Base-by-base conservation (phyloP, 1,140 invertebrate species). In the Chymomyza costata region DNA sequence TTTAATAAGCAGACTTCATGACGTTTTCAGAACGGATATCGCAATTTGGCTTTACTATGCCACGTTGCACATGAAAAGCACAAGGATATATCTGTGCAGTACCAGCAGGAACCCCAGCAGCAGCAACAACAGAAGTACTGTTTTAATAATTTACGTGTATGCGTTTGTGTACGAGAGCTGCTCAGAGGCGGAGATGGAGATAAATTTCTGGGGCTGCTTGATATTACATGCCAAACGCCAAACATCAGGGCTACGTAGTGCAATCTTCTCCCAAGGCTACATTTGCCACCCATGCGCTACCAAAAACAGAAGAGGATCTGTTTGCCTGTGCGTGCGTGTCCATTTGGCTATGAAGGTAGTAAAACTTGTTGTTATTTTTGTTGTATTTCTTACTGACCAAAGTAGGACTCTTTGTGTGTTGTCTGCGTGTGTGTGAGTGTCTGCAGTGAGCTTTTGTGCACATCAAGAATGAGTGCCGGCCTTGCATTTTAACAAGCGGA, bases 1-100 rank as follows among this genome's bases (percentile, higher is more conserved):
- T 78, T 78, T 80, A 78, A 78, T 73, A 78, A 73, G 73, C 73
- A 57, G 73, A 58, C 71, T 78, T 78, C 73, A 67, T 69, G 73
- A 68, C 55, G 51, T 67, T 78, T 68, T 65, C 58, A 45, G 55
- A 52, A 41, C 58, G 67, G 73, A 80, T 78, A 78, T 81, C 64
- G 73, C 55, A 60, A 68, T 80, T 80, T 66, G 64, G 69, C 64
- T 67, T 73, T 73, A 65, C 54, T 59, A 60, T 63, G 67, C 49
- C 38, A 28, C 37, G 43, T 30, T 51, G 71, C 71, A 65, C 58
- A 39, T 49, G 48, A 55, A 57, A 48, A 18, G 52, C 40, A 11
- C 21, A 55, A 56, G 28, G 19, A 40, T 31, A 60, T n/a, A 38
- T 46, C 30, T 25, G 10, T 19, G 2, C 17, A 3, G 21, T 8